Conservation (phyloP, 2,113 vertebrate species). For the Melospiza melodia region DNA sequence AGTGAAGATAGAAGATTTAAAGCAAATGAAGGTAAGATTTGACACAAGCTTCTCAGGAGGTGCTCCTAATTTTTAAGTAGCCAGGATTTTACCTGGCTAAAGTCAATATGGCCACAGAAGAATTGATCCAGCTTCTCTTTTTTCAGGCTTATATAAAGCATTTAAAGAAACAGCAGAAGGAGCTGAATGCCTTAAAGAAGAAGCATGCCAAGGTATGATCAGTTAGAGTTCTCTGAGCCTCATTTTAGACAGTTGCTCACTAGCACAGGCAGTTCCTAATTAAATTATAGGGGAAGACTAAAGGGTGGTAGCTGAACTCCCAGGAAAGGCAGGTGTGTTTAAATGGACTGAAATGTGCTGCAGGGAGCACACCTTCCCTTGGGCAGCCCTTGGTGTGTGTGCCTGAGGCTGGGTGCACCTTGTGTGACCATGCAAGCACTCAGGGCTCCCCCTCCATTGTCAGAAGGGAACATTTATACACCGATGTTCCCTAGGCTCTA, state of each 20-base stretch:
- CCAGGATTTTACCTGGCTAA: neutral
- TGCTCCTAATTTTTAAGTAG: neutral
- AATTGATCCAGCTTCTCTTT: constrained; percentile 13
- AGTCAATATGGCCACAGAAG: neutral
- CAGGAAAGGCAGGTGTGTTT: neutral
- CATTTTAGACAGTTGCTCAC: neutral
- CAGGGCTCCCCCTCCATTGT: neutral
- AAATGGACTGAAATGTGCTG: neutral
- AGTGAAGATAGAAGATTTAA: constrained; percentile 95
- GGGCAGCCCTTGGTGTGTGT: no score
- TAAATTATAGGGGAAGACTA: neutral
- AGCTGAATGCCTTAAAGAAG: constrained; percentile 92
- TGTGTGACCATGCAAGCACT: no score
- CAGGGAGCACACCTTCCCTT: no score
- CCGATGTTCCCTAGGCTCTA: neutral
- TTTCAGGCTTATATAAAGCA: constrained; percentile 91
- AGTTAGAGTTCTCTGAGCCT: neutral
- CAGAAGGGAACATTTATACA: neutral
- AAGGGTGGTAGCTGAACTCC: neutral
- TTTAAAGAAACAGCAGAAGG: constrained; percentile 97
- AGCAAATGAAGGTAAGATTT: constrained; percentile 93
- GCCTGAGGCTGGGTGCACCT: no score
- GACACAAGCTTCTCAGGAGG: neutral
- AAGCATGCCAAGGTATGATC: constrained; percentile 91
- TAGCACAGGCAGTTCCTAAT: neutral